Base-by-base conservation (phyloP, 2,888 invertebrate genomes). In the Mythimna ferrago region DNA sequence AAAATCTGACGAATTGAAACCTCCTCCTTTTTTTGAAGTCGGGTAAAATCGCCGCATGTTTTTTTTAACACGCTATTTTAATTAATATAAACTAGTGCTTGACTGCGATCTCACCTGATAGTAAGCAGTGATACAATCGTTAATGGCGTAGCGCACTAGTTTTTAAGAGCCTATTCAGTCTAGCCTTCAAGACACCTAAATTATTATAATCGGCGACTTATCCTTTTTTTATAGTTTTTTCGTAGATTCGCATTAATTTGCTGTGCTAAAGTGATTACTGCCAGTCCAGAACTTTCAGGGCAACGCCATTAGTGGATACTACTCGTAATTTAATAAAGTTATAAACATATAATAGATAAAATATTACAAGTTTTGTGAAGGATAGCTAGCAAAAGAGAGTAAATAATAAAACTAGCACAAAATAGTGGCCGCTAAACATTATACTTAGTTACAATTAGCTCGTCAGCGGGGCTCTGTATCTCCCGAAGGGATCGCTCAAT, bases 381-480 rank as follows among this genome's bases (percentile, higher is more conserved):
- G 26, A 32, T 14, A 26, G 14, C 11, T 5, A 26, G 26, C 26
- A 10, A 21, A 10, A 10, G 21, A 21, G 26, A 14, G 26, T 16
- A 6, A 14, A 21, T 6, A 14, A 6, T 6, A 14, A 57, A 16
- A 35, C 9, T 32, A 35, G 9, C 19, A 58, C 16, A 26, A 66
- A 53, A 65, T 58, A 19, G 57, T 70, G 48, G 2, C 14, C 6
- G 38, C 9, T 58, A 58, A 54, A 72, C 60, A 72, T 61, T 41
- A 54, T 67, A 56, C 66, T 73, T 68, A 44, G 35, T 83, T 63
- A 65, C 70, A 83, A 73, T 78, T 72, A 82, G 11, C 58, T 65
- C 66, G 60, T 79, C 54, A 65, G 65, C 14, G 38, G 32, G 44
- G 4, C 26, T 65, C 35, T 10, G 26, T 19, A 71, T 74, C 61